Base-by-base conservation (phyloP, 2,113 vertebrate genomes). In the Callocephalon fimbriatum region DNA sequence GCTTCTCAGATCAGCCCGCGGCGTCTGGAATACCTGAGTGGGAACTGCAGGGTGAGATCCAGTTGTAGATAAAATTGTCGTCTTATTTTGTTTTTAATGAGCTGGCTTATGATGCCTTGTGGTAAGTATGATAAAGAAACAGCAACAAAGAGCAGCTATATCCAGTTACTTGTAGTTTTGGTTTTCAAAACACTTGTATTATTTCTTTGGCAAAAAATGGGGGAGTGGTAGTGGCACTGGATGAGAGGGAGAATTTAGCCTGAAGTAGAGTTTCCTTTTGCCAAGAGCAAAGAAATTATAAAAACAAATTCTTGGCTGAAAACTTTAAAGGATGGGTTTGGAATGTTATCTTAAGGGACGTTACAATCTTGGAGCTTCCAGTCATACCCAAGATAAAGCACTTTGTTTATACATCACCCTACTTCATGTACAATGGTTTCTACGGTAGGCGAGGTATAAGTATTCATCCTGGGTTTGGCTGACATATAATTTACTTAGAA, bases 301-400 rank as follows among this genome's bases (percentile, higher is more conserved):
- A 98, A 98, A 98, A 98, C 98, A 98, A 98, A 97, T 98, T 98
- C 98, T 98, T 98, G 98, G 98, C 98, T 95, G 86, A 67, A 97
- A 97, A 98, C 94, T 96, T 98, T 48, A 98, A 98, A 98, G 98
- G 98, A 89, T 97, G 97, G 97, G 97, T 98, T 97, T 98, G 98
- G 98, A 98, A 98, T 98, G 98, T 98, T 98, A 98, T 98, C 98
- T 98, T 98, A 97, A 97, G 97, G 97, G 94, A 97, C 88, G 65
- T 89, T 98, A 93, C 96, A 97, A 96, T 97, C 96, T 90, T 93
- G 95, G 94, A 97, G 97, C 96, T 98, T 98, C 97, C 98, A 97
- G 95, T 96, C 97, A 97, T 95, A 72, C 67, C 84, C 97, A 56
- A 98, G 98, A 98, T 98, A 98, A 98, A 98, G 82, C 67, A 65